These are phyloP conservation scores for Platyscapa corneri DNA, from an alignment of 1,140 invertebrate species.

Conservation along the genomic window DNA sequence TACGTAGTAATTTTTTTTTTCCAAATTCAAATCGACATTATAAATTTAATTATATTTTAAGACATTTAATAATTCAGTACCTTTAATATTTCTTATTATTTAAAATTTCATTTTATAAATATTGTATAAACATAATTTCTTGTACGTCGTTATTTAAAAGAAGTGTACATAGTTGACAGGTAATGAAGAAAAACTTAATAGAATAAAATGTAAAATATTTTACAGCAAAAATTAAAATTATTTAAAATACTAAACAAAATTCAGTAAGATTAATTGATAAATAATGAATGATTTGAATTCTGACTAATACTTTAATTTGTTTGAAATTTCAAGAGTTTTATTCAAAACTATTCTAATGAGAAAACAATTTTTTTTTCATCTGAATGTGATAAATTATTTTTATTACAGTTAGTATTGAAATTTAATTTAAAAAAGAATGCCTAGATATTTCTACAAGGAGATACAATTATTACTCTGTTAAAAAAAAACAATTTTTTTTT, in stretches of 20 bases:
- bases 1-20: not conserved
- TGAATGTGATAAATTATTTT: not conserved
- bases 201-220: not conserved
- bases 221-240: not conserved
- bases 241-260: not conserved
- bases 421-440: too few species aligned
- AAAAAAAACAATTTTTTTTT: too few species aligned
- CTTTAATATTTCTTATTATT: too few species aligned
- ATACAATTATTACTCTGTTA: too few species aligned
- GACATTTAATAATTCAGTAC: not conserved
- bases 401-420: too few species aligned
- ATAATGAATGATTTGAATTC: not conserved
- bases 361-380: not conserved
- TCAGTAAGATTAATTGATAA: not conserved
- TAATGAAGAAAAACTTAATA: not conserved
- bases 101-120: too few species aligned
- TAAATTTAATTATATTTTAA: too few species aligned
- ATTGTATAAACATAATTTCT: too few species aligned
- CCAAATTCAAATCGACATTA: too few species aligned
- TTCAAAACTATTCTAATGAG: not conserved
- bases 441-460: too few species aligned
- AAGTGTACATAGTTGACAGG: too few species aligned
- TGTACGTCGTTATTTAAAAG: too few species aligned
- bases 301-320: not conserved
- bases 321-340: not conserved